These are phyloP conservation scores for Colletes gigas DNA, from an alignment of 1,140 invertebrate genomes.

Conservation along the genomic window DNA sequence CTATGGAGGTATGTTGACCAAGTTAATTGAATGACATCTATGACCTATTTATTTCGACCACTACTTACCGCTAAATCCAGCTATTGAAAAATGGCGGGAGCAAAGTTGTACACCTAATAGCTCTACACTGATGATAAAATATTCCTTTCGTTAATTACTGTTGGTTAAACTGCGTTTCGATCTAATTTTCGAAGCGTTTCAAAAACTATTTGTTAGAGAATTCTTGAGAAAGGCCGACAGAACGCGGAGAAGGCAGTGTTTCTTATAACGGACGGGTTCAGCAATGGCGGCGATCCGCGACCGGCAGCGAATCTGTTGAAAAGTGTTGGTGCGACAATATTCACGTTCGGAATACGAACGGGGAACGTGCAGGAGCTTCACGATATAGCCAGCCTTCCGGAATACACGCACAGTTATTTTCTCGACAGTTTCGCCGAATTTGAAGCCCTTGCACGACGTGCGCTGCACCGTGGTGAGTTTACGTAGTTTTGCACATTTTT, in stretches of 20 bases:
- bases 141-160: too few relatives aligned
- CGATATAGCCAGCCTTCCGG: slow-evolving; percentile 85
- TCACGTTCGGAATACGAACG: slow-evolving; percentile 87
- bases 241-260: slow-evolving; percentile 85
- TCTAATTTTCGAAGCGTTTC: not conserved
- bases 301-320: slow-evolving; percentile 83
- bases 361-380: slow-evolving; percentile 86
- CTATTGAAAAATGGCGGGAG: too few relatives aligned
- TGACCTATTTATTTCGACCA: too few relatives aligned
- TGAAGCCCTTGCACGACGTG: slow-evolving; percentile 86
- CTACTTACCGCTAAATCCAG: too few relatives aligned
- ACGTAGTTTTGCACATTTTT: not conserved
- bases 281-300: slow-evolving; percentile 86
- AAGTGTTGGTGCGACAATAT: slow-evolving; percentile 82
- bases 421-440: slow-evolving; percentile 88
- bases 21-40: too few relatives aligned
- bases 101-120: too few relatives aligned
- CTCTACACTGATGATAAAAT: too few relatives aligned
- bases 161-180: not conserved
- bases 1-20: too few relatives aligned
- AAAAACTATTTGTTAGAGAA: slow-evolving; percentile 76
- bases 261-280: slow-evolving; percentile 88
- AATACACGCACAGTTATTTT: slow-evolving; percentile 85
- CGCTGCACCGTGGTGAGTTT: slow-evolving; percentile 85
- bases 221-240: slow-evolving; percentile 81